Conservation (phyloP, 2,888 invertebrate species). For the Stenodera caucasica region DNA sequence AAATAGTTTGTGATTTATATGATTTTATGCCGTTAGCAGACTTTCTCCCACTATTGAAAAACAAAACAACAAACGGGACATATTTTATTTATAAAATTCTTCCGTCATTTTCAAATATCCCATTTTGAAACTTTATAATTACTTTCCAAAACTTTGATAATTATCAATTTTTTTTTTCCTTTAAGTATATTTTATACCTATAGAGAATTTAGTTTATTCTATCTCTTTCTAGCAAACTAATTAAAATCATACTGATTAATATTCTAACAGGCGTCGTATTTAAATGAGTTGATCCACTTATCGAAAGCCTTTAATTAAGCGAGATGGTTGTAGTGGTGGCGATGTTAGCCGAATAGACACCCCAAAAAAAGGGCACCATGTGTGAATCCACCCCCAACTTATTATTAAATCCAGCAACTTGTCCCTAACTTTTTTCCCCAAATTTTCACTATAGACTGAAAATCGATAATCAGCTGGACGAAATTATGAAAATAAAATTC, state of each 20-base stretch:
- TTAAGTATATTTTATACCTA: background rate
- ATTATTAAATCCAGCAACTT: conserved; percentile 4
- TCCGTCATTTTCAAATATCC: background rate
- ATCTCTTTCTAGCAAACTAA: background rate
- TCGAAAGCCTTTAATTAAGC: conserved; percentile 34
- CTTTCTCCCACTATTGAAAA: background rate
- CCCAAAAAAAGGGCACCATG: background rate
- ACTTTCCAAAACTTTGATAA: conserved; percentile 5
- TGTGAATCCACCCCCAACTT: background rate
- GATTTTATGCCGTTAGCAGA: conserved; percentile 3
- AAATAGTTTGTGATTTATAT: conserved; percentile 11
- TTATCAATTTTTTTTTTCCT: background rate
- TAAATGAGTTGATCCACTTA: conserved; percentile 36
- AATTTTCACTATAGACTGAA: too few species aligned
- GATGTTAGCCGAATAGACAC: background rate
- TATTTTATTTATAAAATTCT: background rate
- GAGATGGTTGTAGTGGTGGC: conserved; percentile 19
- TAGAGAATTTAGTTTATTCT: background rate
- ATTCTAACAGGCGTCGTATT: conserved; percentile 28
- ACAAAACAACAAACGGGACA: background rate
- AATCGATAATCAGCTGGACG: too few species aligned
- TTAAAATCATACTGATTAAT: conserved; percentile 23
- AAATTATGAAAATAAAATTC: too few species aligned
- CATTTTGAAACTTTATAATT: background rate
- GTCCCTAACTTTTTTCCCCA: too few species aligned